Evolutionary conservation across 2,888 invertebrate species (phyloP), one percentile per base, ranked within the genome.

Genomic region (Parnassius glacialis): DNA sequence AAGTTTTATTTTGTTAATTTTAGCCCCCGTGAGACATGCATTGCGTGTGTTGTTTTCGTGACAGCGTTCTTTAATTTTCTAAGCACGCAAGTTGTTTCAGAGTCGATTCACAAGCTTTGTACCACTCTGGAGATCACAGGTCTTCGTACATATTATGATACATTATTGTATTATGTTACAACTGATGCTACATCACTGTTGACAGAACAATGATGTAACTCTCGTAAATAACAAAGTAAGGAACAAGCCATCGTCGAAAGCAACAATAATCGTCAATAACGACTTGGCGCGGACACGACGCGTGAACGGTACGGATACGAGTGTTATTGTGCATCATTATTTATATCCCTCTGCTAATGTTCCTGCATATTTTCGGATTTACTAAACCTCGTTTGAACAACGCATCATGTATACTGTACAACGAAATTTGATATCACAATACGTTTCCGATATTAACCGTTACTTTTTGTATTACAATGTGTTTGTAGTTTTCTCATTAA

Each of bases 281-380:
- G 43, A 55, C 43, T 50, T 50, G 55, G 44, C 51, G 34, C 55
- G 44, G 51, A 34, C 50, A 59, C 55, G 55, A 55, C 43, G 44
- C 51, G 55, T 34, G 43, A 51, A 60, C 60, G 55, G 48, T 42
- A 53, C 55, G 55, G 12, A 12, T 11, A 45, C 44, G 34, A 52
- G 45, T 44, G 50, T 54, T 54, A 54, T 48, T 50, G 60, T 10
- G 55, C 34, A 11, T 12, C 48, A 12, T 59, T 47, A 60, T 60
- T 60, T 55, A 55, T 34, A 55, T 51, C 34, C 44, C 34, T 34
- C 51, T 11, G 16, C 55, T 60, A 51, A 55, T 55, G 60, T 60
- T 52, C 45, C 50, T 10, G 43, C 7, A 10, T 55, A 10, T 50
- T 51, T 44, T 55, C 50, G 16, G 11, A 52, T 52, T 51, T 58